Conservation (phyloP, 1,140 invertebrate genomes). For the Bicyclus anynana region DNA sequence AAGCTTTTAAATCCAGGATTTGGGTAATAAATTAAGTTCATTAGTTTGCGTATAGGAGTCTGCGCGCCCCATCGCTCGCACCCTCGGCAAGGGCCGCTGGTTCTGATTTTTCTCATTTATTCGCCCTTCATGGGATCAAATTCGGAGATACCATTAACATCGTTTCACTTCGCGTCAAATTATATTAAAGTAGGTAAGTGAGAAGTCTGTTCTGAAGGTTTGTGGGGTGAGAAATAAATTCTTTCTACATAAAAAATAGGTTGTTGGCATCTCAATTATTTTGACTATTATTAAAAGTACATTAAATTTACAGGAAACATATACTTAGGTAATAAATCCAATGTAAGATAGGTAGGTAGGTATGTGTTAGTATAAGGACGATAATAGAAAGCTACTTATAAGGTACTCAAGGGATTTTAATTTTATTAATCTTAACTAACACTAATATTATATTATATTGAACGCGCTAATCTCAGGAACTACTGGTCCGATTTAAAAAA, state of each 20-base stretch:
- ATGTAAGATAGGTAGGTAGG: too few species aligned
- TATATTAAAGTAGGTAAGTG: conserved; percentile 22
- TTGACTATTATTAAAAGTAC: too few species aligned
- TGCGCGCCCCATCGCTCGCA: conserved; percentile 9
- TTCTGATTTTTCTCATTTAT: conserved; percentile 39
- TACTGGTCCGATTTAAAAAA: too few species aligned
- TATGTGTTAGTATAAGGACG: too few species aligned
- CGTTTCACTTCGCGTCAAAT: conserved; percentile 29
- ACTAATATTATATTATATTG: too few species aligned
- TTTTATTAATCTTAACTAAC: too few species aligned
- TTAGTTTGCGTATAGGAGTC: conserved; percentile 18
- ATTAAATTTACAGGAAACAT: too few species aligned
- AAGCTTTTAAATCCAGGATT: conserved; percentile 14
- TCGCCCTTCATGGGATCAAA: conserved; percentile 28
- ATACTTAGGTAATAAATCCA: neutral
- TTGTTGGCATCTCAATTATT: too few species aligned
- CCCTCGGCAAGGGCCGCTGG: conserved; percentile 17
- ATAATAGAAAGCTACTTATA: too few species aligned
- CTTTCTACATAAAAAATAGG: too few species aligned
- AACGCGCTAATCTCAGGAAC: too few species aligned
- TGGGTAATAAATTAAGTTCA: conserved; percentile 27
- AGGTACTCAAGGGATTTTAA: too few species aligned
- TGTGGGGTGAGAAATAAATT: neutral
- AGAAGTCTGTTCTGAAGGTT: neutral
- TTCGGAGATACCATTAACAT: conserved; percentile 31